These are phyloP conservation scores for Tetranychus piercei DNA, from an alignment of 2,888 invertebrate species.

Conservation along the genomic window DNA sequence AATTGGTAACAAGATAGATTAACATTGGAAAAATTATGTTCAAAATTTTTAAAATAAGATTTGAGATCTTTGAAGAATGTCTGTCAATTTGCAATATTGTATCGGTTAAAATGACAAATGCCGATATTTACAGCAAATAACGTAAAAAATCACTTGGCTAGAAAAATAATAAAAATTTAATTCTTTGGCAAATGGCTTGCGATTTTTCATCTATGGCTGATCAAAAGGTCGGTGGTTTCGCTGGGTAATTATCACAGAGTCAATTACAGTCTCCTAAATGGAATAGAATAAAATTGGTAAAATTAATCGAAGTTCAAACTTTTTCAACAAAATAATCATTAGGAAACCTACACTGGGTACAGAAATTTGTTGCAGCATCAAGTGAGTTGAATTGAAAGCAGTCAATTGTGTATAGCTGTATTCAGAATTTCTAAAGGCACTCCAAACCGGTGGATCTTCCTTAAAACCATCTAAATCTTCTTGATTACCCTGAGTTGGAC, in stretches of 20 bases:
- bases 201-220: background rate
- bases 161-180: background rate
- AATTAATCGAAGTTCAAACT: background rate
- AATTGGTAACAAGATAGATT: background rate
- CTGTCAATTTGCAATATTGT: background rate
- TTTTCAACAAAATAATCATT: background rate
- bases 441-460: background rate
- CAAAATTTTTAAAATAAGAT: background rate
- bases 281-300: background rate
- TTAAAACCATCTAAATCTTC: conserved; percentile 8
- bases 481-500: background rate
- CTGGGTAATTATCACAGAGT: background rate
- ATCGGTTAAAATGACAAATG: no score
- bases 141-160: no score
- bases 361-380: conserved; percentile 28
- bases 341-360: background rate
- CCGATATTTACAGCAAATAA: no score
- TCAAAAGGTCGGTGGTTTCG: background rate
- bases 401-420: conserved; percentile 7
- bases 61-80: background rate
- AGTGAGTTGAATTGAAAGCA: conserved; percentile 7
- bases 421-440: background rate
- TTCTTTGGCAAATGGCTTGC: background rate
- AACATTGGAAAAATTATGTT: background rate
- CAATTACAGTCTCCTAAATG: background rate